A percentile compares a stretch with the other conserved stretches of the same genome.
phyloP scores from a whole-genome alignment of 2,797 vertebrate genomes.

The Acridotheres tristis region DNA sequence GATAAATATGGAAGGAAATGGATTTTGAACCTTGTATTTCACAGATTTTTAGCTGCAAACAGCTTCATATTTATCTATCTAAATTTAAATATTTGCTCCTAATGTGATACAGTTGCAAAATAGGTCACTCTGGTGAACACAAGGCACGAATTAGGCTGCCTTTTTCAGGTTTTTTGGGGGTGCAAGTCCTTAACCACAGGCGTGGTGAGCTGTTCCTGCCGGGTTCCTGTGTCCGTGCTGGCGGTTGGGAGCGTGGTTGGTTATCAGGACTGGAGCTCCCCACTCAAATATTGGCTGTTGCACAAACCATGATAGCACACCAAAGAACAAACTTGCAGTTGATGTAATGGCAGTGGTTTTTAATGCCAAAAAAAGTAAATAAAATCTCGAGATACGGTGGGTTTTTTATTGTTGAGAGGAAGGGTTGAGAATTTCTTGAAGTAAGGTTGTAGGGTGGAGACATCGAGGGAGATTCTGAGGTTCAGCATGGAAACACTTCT shows the following conservation, averaged over 20 bases:
- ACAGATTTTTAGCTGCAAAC: not conserved
- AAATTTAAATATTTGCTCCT: not conserved
- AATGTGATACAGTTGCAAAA: not conserved
- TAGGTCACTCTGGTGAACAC: fast-evolving
- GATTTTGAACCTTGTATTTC: not conserved
- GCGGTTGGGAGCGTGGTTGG: not conserved
- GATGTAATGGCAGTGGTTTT: not conserved
- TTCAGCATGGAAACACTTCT: not conserved
- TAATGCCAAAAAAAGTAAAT: not conserved
- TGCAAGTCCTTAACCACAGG: not conserved
- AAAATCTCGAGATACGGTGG: fast-evolving
- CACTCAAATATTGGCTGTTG: not conserved
- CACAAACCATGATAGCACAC: not conserved
- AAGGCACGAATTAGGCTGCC: fast-evolving
- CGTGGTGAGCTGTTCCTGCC: not conserved
- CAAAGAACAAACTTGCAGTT: not conserved
- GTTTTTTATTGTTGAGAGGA: not conserved
- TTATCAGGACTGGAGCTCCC: not conserved
- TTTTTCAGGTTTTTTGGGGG: not conserved
- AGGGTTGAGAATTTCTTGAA: not conserved
- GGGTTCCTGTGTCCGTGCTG: not conserved
- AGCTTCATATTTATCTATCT: not conserved
- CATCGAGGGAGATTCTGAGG: not conserved
- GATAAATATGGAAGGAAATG: not conserved
- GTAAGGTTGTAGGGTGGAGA: not conserved